Evolutionary conservation across 30 jellyfish, hydroid and myxozoan genomes (phyloP), one percentile per base, ranked within the genome.

Genomic region (Hydractinia echinata): DNA sequence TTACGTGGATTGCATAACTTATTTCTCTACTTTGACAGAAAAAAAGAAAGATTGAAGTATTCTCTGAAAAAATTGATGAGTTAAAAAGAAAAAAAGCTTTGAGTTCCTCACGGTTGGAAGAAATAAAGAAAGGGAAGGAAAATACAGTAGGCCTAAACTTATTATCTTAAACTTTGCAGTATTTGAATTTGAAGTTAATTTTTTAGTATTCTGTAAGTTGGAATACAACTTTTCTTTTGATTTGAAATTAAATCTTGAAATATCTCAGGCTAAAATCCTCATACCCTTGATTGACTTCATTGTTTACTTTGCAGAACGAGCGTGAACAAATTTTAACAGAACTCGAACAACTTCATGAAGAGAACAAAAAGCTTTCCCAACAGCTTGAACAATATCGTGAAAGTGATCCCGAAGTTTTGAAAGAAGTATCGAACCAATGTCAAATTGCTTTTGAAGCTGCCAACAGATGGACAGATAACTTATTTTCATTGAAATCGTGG

Each of bases 381-480:
- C 83, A 83, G 64, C 83, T 95, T 8, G 94, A 78, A 30, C 91
- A 86, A 19, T 84, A 81, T 50, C 89, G 92, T 19, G 97, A 95
- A 64, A 89, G 99, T 86, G 97, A 88, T 73, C 97, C 99, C 15
- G 99, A 89, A 72, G 96, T 95, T 16, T 60, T 89, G 64, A 68
- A 85, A 71, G 95, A 84, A 10, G 82, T 95, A 6, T 58, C 86
- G 83, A 69, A 73, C 18, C 89, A 95, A 71, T 68, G 88, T 6
- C 10, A 7, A 44, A 61, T 76, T 76, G 96, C 97, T 6, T 82
- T 77, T 58, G 97, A 95, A 30, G 96, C 97, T 13, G 97, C 96
- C 4, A 95, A 95, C 74, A 62, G 99, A 50, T 95, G 99, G 99
- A 95, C 99, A 69, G 99, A 95, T 68, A 95, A 95, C 66, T 68